A percentile compares a stretch with the other conserved stretches of the same genome.
Conservation (phyloP, 2,797 vertebrate species). For the Labeo calbasu region DNA sequence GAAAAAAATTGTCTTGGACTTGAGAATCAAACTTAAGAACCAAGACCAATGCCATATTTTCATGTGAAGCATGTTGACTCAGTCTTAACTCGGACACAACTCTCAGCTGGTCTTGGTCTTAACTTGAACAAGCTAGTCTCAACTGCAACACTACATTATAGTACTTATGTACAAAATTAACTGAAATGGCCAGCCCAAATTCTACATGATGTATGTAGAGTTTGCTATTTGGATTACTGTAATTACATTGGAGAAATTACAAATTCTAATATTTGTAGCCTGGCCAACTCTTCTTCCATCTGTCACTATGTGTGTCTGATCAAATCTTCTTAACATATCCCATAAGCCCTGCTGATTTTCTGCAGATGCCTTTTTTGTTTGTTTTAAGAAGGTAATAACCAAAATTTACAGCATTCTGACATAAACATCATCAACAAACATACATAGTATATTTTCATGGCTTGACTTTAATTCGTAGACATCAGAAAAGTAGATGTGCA, state of each 20-base stretch:
- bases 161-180: neutral
- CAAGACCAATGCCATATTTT: neutral
- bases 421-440: neutral
- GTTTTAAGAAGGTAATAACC: neutral
- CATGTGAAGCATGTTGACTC: neutral
- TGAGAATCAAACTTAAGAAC: neutral
- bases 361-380: neutral
- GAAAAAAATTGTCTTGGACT: neutral
- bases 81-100: neutral
- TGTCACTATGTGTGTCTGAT: neutral
- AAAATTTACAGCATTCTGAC: neutral
- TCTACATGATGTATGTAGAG: neutral
- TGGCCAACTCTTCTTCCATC: neutral
- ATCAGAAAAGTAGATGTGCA: neutral
- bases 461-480: neutral
- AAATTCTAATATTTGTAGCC: neutral
- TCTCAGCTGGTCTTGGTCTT: neutral
- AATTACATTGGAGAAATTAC: neutral
- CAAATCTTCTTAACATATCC: conserved; percentile 1
- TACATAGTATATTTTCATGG: neutral
- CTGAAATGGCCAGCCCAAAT: neutral
- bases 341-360: neutral
- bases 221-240: neutral
- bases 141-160: neutral
- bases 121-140: neutral